Percentiles rank a stretch among this genome's conserved stretches.
Evolutionary conservation across 1,140 invertebrate species (phyloP).

Genomic region (Bemisia tabaci): DNA sequence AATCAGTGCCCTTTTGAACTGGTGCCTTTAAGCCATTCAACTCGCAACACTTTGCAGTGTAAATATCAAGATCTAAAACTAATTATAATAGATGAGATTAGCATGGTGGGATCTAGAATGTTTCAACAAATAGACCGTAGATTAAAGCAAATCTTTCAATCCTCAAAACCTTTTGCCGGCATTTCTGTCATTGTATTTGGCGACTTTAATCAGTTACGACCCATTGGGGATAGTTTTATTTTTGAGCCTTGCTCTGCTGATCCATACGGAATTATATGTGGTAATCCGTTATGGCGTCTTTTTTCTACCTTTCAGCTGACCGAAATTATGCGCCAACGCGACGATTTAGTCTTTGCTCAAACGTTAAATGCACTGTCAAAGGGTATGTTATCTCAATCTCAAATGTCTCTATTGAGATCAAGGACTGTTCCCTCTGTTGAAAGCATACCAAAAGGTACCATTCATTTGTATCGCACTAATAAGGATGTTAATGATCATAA

Average conservation of each 20-base stretch:
- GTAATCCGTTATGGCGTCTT: constrained; percentile 10
- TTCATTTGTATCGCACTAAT: constrained; percentile 5
- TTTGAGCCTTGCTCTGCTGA: constrained; percentile 4
- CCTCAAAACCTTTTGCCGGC: constrained; percentile 9
- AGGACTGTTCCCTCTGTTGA: no score
- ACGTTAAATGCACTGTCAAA: constrained; percentile 12
- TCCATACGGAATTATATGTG: constrained; percentile 5
- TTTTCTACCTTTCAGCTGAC: constrained; percentile 12
- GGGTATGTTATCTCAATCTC: constrained; percentile 3
- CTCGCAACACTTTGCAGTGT: constrained; percentile 11
- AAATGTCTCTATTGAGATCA: background rate
- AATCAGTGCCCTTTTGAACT: constrained; percentile 2
- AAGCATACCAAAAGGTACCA: constrained; percentile 1
- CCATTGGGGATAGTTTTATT: constrained; percentile 14
- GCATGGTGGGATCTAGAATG: constrained; percentile 25
- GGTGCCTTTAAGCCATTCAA: background rate
- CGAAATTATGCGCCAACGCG: constrained; percentile 17
- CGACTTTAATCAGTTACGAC: constrained; percentile 17
- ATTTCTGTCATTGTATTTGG: constrained; percentile 13
- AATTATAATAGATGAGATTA: constrained; percentile 31
- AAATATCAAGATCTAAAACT: constrained; percentile 23
- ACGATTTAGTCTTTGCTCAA: constrained; percentile 13
- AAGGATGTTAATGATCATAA: background rate
- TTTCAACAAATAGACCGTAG: constrained; percentile 22
- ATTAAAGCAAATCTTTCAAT: constrained; percentile 23